phyloP scores from a whole-genome alignment of 2,113 vertebrate genomes.

The Anhinga rufa region DNA sequence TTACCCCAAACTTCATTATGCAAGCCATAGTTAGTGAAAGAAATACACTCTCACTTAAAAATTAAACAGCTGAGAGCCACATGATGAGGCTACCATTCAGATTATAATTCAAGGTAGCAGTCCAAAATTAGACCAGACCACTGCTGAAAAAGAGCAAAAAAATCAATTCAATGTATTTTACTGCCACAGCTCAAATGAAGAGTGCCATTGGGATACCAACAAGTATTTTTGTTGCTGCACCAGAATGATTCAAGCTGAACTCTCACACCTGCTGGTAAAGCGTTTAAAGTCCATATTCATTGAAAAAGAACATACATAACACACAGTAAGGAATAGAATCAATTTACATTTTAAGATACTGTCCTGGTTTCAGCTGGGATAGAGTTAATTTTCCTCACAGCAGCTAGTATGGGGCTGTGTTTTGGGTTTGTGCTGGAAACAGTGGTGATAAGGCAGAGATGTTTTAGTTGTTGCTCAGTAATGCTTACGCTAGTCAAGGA shows the following conservation, averaged over 20 bases:
- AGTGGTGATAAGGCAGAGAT: no score
- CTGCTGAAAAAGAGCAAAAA: not conserved
- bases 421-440: no score
- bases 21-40: not conserved
- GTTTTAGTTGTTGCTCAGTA: no score
- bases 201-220: not conserved
- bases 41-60: not conserved
- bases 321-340: not conserved
- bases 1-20: not conserved
- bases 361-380: no score
- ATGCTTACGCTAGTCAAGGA: no score
- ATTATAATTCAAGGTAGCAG: not conserved
- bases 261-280: not conserved
- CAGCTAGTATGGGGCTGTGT: no score
- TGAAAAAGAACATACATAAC: not conserved
- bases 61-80: not conserved
- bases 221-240: not conserved
- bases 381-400: no score
- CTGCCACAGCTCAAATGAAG: not conserved
- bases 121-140: not conserved
- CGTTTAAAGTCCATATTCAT: not conserved
- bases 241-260: not conserved
- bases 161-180: not conserved
- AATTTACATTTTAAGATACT: not conserved
- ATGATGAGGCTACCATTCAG: not conserved